Conservation (phyloP, 2,797 vertebrate genomes). For the Pampus argenteus region DNA sequence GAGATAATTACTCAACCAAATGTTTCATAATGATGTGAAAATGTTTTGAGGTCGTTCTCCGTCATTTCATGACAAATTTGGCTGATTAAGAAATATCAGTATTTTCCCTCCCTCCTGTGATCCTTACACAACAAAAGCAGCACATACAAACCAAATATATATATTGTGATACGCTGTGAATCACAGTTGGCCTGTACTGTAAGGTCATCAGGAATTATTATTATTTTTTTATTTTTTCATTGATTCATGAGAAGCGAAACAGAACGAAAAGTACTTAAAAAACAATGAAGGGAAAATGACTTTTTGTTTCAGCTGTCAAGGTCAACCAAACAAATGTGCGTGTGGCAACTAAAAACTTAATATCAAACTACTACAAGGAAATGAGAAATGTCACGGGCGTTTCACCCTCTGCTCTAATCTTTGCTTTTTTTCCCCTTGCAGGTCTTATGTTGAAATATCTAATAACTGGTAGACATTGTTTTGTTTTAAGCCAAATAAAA, state of each 20-base stretch:
- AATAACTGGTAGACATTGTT: no score
- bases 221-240: constrained; percentile 11
- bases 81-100: constrained; percentile 18
- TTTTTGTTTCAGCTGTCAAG: constrained; percentile 27
- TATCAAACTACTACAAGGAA: constrained; percentile 41
- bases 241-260: background rate
- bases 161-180: no score
- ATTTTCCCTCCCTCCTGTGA: background rate
- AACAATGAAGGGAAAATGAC: constrained; percentile 39
- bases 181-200: background rate
- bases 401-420: no score
- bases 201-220: constrained; percentile 11
- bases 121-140: background rate
- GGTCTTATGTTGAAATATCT: no score
- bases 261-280: constrained; percentile 1
- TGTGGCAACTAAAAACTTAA: background rate
- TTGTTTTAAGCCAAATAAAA: no score
- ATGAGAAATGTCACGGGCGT: constrained; percentile 37
- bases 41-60: background rate
- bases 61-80: background rate
- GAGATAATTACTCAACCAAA: background rate
- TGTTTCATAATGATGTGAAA: background rate
- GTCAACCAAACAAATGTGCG: constrained; percentile 4
- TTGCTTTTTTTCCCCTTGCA: no score
- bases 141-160: no score